A percentile compares a stretch with the other conserved stretches of the same genome.
phyloP scores from a whole-genome alignment of 2,888 invertebrate genomes.

The Oscheius onirici region DNA sequence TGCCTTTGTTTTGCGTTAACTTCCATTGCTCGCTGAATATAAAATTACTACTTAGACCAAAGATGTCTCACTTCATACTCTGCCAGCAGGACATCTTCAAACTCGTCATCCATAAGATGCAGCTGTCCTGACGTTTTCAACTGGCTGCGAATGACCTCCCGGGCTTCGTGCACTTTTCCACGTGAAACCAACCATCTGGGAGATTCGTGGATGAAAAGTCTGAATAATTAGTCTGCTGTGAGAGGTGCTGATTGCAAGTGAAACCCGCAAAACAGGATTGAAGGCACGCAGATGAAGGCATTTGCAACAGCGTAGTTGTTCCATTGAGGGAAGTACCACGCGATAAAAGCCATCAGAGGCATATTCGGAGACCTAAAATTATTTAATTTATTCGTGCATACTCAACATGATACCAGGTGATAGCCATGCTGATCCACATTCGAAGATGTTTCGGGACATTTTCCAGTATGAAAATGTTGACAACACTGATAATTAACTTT shows the following conservation, averaged over 20 bases:
- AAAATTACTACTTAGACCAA: background rate
- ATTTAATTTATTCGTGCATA: background rate
- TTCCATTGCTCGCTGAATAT: constrained; percentile 30
- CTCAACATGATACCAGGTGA: constrained; percentile 39
- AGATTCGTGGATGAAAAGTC: constrained; percentile 51
- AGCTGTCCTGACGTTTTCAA: constrained; percentile 41
- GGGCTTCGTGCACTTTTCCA: constrained; percentile 61
- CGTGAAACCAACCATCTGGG: constrained; percentile 49
- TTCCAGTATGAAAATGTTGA: constrained; percentile 63
- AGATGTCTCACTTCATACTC: constrained; percentile 39
- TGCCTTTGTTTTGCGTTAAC: constrained; percentile 39
- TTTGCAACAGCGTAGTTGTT: constrained; percentile 36
- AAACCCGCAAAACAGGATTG: constrained; percentile 41
- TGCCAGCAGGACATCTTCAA: constrained; percentile 41
- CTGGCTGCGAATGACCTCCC: constrained; percentile 40
- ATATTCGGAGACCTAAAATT: constrained; percentile 65
- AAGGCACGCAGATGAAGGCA: constrained; percentile 42
- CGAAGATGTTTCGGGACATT: constrained; percentile 64
- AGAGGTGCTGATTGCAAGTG: background rate
- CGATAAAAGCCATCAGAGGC: constrained; percentile 58
- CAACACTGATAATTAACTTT: constrained; percentile 40
- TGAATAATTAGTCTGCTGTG: constrained; percentile 12
- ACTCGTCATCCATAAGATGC: constrained; percentile 41
- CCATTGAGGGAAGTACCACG: constrained; percentile 38
- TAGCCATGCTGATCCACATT: constrained; percentile 60